Evolutionary conservation across 2,888 invertebrate species (phyloP), one percentile per base, ranked within the genome.

Genomic region (Petrophora chlorosata): DNA sequence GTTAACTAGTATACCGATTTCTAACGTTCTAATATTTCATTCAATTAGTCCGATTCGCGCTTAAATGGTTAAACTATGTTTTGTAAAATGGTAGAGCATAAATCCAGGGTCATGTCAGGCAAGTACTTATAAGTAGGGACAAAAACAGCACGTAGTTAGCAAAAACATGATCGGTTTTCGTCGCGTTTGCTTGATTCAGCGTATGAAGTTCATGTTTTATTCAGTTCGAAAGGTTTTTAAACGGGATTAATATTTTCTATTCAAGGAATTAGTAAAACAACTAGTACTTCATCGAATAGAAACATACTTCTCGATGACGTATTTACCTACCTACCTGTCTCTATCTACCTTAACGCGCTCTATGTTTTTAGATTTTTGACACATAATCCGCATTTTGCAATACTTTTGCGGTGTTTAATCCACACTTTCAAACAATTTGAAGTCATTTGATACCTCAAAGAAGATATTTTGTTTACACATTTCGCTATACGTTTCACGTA

Each of bases 271-370:
- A 19, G 29, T 41, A 14, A n/a, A 12, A 22, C 13, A 25, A 19
- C 1, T 7, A 34, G 15, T 17, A 19, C 43, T 48, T 44, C 10
- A 10, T 36, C 25, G 14, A 48, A 13, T 30, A 3, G 17, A 41
- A 36, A 40, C 9, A 22, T 26, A 48, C 38, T 13, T 25, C 48
- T 41, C 39, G 56, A 56, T 63, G 65, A 62, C 60, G 65, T 63
- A 56, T 26, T 23, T 23, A 36, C 22, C 25, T 51, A 49, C 42
- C 35, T 48, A 26, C 22, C n/a, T 30, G 29, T 25, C 23, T 36
- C 35, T 48, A 26, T 25, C n/a, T 30, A 33, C 23, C 23, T 36
- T 42, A 16, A 14, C 28, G 29, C 10, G 32, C 9, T 40, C 13
- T 30, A 25, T 32, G 36, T 42, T 41, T 42, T 47, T 42, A 26